Evolutionary conservation across 1,140 invertebrate species (phyloP), one percentile per base, ranked within the genome.

Genomic region (Brachionus rubens): DNA sequence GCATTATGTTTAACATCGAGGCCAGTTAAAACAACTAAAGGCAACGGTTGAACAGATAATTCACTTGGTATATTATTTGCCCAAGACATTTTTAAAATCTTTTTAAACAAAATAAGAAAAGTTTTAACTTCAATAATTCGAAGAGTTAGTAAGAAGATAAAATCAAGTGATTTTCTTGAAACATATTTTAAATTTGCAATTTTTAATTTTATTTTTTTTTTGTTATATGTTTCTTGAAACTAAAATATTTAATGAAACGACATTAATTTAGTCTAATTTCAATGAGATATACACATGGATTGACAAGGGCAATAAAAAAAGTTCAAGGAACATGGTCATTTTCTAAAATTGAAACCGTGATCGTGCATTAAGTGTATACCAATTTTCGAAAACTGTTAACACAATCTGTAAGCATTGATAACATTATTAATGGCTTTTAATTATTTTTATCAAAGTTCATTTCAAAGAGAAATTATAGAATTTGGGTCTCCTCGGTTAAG

Each of bases 1-100:
- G 91, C 87, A 87, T 96, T 94, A 79, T 90, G 90, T 6, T 89
- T 84, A 9, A 90, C 87, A 82, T 97, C 93, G 62, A 97, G 85
- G 16, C 94, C 94, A 77, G 90, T 90, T 36, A 97, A 86, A 19
- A 90, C 91, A 41, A 97, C 89, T 48, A 95, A 85, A 21, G 91
- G 91, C 80, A 91, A 87, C 12, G 94, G 92, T 80, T 90, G 89
- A 77, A 89, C 87, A 77, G 89, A 88, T 75, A 95, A 85, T 85
- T 87, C 86, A 43, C 77, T 14, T 5, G 86, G 86, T 30, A 87
- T 80, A 59, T 85, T 81, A 79, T 82, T 81, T 28, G 81, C 81
- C 83, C 83, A 85, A 47, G 83, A 81, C 83, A 85, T 85, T 0
- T 28, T 26, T 12, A 59, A 21, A 14, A 65, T 26, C 24, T 50